These are phyloP conservation scores for Osmerus eperlanus DNA, from an alignment of 2,113 vertebrate species.

Conservation along the genomic window DNA sequence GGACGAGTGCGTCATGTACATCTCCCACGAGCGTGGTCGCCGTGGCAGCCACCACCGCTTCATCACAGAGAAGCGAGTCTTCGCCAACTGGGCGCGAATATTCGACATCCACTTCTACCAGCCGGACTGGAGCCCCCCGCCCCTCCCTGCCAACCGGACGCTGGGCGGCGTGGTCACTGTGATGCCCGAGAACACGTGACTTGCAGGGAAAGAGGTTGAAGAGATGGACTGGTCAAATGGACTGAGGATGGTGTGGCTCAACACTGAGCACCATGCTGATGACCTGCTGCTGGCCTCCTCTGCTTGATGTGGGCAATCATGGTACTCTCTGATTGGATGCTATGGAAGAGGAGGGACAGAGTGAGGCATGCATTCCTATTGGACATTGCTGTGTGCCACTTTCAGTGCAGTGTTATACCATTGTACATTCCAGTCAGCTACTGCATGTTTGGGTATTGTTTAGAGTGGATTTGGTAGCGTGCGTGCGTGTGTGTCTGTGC, in stretches of 20 bases:
- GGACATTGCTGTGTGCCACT: background rate
- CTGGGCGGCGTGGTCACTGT: background rate
- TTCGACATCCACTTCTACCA: slow-evolving; percentile 96
- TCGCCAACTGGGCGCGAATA: slow-evolving; percentile 92
- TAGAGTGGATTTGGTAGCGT: background rate
- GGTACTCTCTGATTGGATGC: too few relatives aligned
- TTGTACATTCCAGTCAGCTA: slow-evolving; percentile 2
- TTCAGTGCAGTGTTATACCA: background rate
- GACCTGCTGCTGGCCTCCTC: background rate
- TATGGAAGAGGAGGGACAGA: background rate
- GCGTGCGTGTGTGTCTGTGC: too few relatives aligned
- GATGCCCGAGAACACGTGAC: slow-evolving; percentile 55
- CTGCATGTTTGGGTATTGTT: background rate
- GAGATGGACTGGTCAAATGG: background rate
- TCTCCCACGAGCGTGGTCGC: slow-evolving; percentile 91
- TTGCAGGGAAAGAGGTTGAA: background rate
- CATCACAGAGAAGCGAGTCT: slow-evolving; percentile 96
- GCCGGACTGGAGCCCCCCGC: slow-evolving; percentile 88
- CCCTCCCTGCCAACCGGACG: slow-evolving; percentile 58
- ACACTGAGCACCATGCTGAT: background rate
- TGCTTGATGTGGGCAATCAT: background rate
- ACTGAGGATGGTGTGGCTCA: background rate
- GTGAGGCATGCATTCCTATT: background rate
- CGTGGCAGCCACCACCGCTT: slow-evolving; percentile 97
- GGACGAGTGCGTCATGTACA: slow-evolving; percentile 96